Percentiles rank a stretch among this genome's conserved stretches.
Evolutionary conservation across 2,888 invertebrate species (phyloP).

Genomic region (Dicyrtomina minuta): DNA sequence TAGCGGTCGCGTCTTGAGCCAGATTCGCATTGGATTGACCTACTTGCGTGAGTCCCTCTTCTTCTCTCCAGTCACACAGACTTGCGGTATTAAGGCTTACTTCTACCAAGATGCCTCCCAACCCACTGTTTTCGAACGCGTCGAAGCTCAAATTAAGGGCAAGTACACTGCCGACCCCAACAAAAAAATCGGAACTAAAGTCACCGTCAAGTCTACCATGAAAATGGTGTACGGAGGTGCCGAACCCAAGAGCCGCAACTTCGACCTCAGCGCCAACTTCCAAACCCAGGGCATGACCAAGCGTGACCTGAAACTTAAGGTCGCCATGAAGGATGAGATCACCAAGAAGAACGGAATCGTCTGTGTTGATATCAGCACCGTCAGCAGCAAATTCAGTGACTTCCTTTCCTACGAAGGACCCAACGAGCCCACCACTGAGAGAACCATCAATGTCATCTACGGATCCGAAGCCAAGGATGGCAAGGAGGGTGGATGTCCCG

Average conservation of each 20-base stretch:
- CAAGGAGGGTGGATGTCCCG: slow-evolving; percentile 47
- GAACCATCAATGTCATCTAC: slow-evolving; percentile 48
- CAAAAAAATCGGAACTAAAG: slow-evolving; percentile 47
- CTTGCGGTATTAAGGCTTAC: slow-evolving; percentile 52
- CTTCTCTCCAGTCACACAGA: slow-evolving; percentile 51
- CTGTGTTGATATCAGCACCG: slow-evolving; percentile 46
- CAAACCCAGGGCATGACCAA: slow-evolving; percentile 46
- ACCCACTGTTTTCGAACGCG: slow-evolving; percentile 45
- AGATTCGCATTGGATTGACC: slow-evolving; percentile 47
- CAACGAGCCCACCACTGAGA: slow-evolving; percentile 50
- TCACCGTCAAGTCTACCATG: slow-evolving; percentile 43
- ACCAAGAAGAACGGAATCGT: slow-evolving; percentile 43
- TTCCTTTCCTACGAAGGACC: slow-evolving; percentile 48
- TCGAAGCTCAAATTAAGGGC: slow-evolving; percentile 49
- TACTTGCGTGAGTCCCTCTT: slow-evolving; percentile 48
- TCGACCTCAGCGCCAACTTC: slow-evolving; percentile 42
- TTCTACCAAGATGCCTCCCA: slow-evolving; percentile 47
- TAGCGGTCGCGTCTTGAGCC: slow-evolving; percentile 43
- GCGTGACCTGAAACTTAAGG: slow-evolving; percentile 41
- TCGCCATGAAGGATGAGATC: slow-evolving; percentile 45
- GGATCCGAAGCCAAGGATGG: slow-evolving; percentile 41
- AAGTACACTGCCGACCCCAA: slow-evolving; percentile 48
- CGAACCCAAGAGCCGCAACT: slow-evolving; percentile 48
- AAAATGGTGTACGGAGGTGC: slow-evolving; percentile 48
- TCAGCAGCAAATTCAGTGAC: slow-evolving; percentile 39